phyloP scores from a whole-genome alignment of 2,888 invertebrate genomes.

The Scaptomyza reducta region DNA sequence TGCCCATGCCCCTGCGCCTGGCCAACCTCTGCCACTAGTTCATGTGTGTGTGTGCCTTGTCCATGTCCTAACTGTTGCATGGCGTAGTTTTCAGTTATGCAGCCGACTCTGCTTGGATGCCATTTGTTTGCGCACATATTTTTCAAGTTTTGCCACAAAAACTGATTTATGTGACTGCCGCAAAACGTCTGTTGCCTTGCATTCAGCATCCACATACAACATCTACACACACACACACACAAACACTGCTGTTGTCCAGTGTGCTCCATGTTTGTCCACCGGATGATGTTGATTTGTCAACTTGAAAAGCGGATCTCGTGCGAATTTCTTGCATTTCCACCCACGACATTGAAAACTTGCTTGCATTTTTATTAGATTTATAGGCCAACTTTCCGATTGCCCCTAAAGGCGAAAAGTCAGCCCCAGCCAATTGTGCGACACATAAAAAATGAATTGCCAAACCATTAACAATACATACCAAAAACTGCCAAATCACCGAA shows the following conservation, averaged over 20 bases:
- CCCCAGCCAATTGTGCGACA: constrained; percentile 5
- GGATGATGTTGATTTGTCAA: constrained; percentile 81
- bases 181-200: constrained; percentile 55
- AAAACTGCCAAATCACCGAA: constrained; percentile 34
- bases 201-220: constrained; percentile 8
- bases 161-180: constrained; percentile 73
- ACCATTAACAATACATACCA: constrained; percentile 48
- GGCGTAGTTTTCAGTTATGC: constrained; percentile 49
- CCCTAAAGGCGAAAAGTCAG: constrained; percentile 2
- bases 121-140: constrained; percentile 78
- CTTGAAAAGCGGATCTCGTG: constrained; percentile 76
- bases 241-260: constrained; percentile 34
- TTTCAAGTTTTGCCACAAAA: constrained; percentile 79
- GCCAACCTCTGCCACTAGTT: constrained; percentile 11
- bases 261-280: constrained; percentile 62
- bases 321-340: constrained; percentile 71
- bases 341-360: constrained; percentile 49
- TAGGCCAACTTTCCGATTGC: constrained; percentile 39
- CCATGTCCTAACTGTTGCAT: constrained; percentile 72
- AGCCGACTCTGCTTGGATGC: constrained; percentile 47
- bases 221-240: background rate
- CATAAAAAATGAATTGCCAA: constrained; percentile 33
- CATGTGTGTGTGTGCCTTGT: constrained; percentile 21
- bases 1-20: constrained; percentile 7
- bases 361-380: constrained; percentile 59